Conservation (phyloP, 2,888 invertebrate species). For the Trachelus iudaicus region DNA sequence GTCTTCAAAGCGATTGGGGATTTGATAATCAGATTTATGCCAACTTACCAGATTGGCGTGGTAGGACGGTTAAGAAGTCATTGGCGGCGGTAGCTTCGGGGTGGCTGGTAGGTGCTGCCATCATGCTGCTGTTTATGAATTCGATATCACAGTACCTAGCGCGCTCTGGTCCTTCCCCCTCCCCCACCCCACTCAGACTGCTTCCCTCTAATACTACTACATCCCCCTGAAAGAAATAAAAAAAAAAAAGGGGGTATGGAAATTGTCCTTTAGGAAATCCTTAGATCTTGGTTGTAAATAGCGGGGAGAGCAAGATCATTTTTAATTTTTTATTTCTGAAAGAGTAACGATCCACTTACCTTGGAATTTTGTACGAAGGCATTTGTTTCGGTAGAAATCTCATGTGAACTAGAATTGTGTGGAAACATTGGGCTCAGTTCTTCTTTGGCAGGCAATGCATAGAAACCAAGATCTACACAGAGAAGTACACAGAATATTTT, state of each 20-base stretch:
- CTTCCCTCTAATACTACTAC: conserved; percentile 66
- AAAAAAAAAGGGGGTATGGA: conserved; percentile 7
- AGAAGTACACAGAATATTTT: conserved; percentile 15
- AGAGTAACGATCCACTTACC: conserved; percentile 43
- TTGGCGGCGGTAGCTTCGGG: conserved; percentile 65
- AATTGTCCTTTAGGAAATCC: not conserved
- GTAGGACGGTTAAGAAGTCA: conserved; percentile 66
- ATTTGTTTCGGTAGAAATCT: conserved; percentile 69
- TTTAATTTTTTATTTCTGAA: not conserved
- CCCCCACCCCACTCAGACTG: conserved; percentile 65
- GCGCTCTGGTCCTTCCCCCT: conserved; percentile 64
- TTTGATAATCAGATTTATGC: not conserved
- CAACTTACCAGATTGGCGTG: conserved; percentile 62
- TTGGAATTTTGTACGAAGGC: conserved; percentile 69
- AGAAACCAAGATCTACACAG: conserved; percentile 66
- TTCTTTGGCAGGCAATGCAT: conserved; percentile 70
- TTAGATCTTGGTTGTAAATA: not conserved
- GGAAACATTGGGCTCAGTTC: conserved; percentile 70
- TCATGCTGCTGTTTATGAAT: conserved; percentile 65
- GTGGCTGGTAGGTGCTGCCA: conserved; percentile 64
- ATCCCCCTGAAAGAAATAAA: conserved; percentile 56
- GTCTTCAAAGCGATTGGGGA: not conserved
- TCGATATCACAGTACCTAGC: conserved; percentile 67
- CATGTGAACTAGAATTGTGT: conserved; percentile 70
- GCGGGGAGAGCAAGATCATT: not conserved